phyloP scores from a whole-genome alignment of 2,113 vertebrate species.

The Calypte anna region DNA sequence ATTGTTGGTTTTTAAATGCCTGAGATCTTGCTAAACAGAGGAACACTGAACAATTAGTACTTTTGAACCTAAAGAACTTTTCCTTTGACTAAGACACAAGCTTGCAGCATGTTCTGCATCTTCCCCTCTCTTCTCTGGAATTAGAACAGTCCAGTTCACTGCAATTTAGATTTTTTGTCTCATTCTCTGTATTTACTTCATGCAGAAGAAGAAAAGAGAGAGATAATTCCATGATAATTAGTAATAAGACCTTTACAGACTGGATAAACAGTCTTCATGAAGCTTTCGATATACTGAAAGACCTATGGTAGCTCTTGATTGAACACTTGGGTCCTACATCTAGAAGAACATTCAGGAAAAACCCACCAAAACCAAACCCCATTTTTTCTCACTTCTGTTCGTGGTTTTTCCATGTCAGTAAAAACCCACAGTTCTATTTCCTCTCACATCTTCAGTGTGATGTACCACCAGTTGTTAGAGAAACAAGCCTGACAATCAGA shows the following conservation, averaged over 20 bases:
- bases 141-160: background rate
- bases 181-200: background rate
- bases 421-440: background rate
- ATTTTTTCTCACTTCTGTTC: background rate
- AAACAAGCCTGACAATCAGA: background rate
- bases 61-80: background rate
- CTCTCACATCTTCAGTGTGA: background rate
- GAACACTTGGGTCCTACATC: background rate
- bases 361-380: no score
- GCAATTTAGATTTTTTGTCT: background rate
- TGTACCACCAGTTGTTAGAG: background rate
- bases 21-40: background rate
- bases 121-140: background rate
- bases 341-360: background rate
- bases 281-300: background rate
- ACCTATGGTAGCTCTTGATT: rapidly evolving
- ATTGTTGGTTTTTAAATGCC: background rate
- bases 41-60: background rate
- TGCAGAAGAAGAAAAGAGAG: background rate
- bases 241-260: background rate
- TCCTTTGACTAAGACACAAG: background rate
- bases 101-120: background rate
- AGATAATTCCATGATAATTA: background rate
- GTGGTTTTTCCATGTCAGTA: background rate
- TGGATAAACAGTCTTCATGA: background rate